phyloP scores from a whole-genome alignment of 2,797 vertebrate species.

The Sphenopsis melanotis region DNA sequence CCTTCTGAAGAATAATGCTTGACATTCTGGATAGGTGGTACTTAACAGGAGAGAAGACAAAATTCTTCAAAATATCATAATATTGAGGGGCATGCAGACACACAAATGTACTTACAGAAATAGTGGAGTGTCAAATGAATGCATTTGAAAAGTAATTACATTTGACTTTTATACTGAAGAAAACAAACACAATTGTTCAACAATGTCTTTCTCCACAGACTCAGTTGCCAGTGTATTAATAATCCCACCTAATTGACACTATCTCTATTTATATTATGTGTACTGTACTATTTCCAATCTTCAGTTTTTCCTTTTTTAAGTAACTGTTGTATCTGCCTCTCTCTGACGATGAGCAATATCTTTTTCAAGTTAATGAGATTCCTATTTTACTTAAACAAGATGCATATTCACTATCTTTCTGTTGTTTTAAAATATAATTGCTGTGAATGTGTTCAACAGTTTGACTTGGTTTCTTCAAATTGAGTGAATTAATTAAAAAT shows the following conservation, averaged over 20 bases:
- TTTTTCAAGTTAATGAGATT: constrained; percentile 45
- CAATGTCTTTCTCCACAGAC: not conserved
- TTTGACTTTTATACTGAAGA: not conserved
- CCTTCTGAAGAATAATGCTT: not conserved
- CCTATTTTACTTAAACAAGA: constrained; percentile 25
- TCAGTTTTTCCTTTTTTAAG: not conserved
- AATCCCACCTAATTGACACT: not conserved
- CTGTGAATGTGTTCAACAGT: not conserved
- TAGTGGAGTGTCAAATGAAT: not conserved
- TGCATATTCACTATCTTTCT: constrained; percentile 20
- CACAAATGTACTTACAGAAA: fast-evolving
- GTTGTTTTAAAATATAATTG: constrained; percentile 36
- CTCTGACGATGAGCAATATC: not conserved
- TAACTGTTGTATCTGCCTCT: not conserved
- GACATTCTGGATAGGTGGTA: not conserved
- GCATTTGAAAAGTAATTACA: not conserved
- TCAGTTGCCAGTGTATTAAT: not conserved
- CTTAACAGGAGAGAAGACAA: not conserved
- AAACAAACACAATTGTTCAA: not conserved
- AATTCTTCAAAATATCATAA: not conserved
- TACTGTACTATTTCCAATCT: not conserved
- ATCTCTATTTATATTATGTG: not conserved
- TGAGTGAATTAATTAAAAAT: constrained; percentile 49
- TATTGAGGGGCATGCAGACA: not conserved
- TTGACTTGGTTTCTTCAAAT: not conserved